A percentile compares a stretch with the other conserved stretches of the same genome.
These are phyloP conservation scores for Pheosia tremula DNA, from an alignment of 2,888 invertebrate species.

Conservation along the genomic window DNA sequence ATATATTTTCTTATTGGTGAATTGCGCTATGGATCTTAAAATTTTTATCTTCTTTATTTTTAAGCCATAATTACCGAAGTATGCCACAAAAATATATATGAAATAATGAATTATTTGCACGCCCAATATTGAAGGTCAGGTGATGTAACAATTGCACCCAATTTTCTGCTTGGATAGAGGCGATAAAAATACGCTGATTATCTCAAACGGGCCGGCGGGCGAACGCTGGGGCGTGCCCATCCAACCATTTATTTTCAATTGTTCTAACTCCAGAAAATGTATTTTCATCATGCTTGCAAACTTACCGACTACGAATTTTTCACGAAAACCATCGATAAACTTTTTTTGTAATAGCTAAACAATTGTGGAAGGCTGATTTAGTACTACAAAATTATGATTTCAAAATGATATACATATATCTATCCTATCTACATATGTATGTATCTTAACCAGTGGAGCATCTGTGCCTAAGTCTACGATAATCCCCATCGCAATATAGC, in stretches of 20 bases:
- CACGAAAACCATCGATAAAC: background rate
- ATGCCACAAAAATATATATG: background rate
- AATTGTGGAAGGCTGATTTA: too few relatives aligned
- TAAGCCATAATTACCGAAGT: too few relatives aligned
- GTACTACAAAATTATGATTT: too few relatives aligned
- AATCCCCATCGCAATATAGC: too few relatives aligned
- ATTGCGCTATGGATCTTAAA: too few relatives aligned
- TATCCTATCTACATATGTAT: background rate
- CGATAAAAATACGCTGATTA: slow-evolving; percentile 65
- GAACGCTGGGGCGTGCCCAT: slow-evolving; percentile 54
- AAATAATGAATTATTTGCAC: slow-evolving; percentile 6
- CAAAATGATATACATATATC: background rate
- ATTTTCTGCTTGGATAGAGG: slow-evolving; percentile 45
- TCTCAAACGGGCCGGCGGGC: slow-evolving; percentile 35
- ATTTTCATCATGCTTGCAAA: slow-evolving; percentile 16
- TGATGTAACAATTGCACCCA: slow-evolving; percentile 39
- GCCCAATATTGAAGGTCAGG: slow-evolving; percentile 24
- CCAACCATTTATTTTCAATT: slow-evolving; percentile 56
- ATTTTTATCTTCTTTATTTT: too few relatives aligned
- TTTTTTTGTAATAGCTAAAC: too few relatives aligned
- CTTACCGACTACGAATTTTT: background rate
- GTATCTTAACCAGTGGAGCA: too few relatives aligned
- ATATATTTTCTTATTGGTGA: too few relatives aligned
- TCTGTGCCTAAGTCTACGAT: too few relatives aligned
- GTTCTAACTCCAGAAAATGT: slow-evolving; percentile 39